phyloP scores from a whole-genome alignment of 2,113 vertebrate genomes.

The Chionodraco myersi region DNA sequence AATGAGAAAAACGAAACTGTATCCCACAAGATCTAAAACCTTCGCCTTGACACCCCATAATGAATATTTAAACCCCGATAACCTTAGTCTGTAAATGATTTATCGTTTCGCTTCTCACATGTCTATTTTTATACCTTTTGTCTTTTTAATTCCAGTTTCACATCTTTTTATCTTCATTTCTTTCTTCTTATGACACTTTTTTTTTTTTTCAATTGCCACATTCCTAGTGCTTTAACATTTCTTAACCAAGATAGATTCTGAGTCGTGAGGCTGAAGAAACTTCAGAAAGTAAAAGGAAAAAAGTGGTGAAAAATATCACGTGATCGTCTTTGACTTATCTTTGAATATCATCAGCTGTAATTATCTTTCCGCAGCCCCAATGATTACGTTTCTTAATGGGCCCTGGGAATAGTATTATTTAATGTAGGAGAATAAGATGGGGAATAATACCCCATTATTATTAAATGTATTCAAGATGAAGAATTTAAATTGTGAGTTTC shows the following conservation, averaged over 20 bases:
- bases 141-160: slow-evolving; percentile 36
- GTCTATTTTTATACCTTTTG: slow-evolving; percentile 70
- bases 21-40: slow-evolving; percentile 66
- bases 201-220: not conserved
- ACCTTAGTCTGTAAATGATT: slow-evolving; percentile 72
- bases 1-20: slow-evolving; percentile 56
- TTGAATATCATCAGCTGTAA: slow-evolving; percentile 71
- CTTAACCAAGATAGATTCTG: slow-evolving; percentile 38
- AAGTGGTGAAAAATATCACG: not conserved
- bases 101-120: slow-evolving; percentile 45
- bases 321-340: slow-evolving; percentile 64
- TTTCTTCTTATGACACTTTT: slow-evolving; percentile 38
- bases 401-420: slow-evolving; percentile 71
- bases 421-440: slow-evolving; percentile 67
- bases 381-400: slow-evolving; percentile 74
- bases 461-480: slow-evolving; percentile 68
- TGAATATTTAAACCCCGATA: slow-evolving; percentile 77
- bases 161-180: slow-evolving; percentile 45
- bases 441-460: slow-evolving; percentile 74
- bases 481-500: slow-evolving; percentile 66
- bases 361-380: slow-evolving; percentile 55
- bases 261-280: slow-evolving; percentile 14
- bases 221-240: slow-evolving; percentile 19
- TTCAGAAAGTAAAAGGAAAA: slow-evolving; percentile 19
- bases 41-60: slow-evolving; percentile 65